These are phyloP conservation scores for Mastigias papua DNA, from an alignment of 30 jellyfish, hydroid and myxozoan species.

Conservation along the genomic window DNA sequence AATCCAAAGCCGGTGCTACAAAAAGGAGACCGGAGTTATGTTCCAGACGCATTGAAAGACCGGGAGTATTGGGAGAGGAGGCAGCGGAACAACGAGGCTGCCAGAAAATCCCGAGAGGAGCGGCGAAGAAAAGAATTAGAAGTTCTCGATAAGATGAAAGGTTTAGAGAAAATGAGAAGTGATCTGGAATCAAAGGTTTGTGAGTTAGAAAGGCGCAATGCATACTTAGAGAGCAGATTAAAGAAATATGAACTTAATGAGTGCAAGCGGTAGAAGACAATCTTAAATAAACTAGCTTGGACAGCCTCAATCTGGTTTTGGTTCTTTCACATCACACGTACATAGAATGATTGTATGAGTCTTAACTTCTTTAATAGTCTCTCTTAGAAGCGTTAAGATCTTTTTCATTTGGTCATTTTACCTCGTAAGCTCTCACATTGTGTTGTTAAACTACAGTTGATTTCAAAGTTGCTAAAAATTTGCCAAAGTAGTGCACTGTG, in stretches of 20 bases:
- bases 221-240: conserved; percentile 18
- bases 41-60: conserved; percentile 84
- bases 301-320: neutral
- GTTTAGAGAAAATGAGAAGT: conserved; percentile 57
- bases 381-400: too few relatives aligned
- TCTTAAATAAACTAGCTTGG: neutral
- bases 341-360: too few relatives aligned
- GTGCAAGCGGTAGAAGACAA: neutral
- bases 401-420: too few relatives aligned
- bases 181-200: conserved; percentile 65
- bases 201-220: conserved; percentile 55
- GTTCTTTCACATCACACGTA: neutral
- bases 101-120: conserved; percentile 92
- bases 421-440: too few relatives aligned
- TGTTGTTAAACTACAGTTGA: too few relatives aligned
- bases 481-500: too few relatives aligned
- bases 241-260: conserved; percentile 10
- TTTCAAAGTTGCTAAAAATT: too few relatives aligned
- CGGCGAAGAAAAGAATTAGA: conserved; percentile 92
- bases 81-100: conserved; percentile 91
- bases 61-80: conserved; percentile 92
- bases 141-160: conserved; percentile 64
- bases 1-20: conserved; percentile 93
- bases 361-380: too few relatives aligned
- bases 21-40: conserved; percentile 74